These are phyloP conservation scores for Erannis defoliaria DNA, from an alignment of 2,888 invertebrate species.

Conservation along the genomic window DNA sequence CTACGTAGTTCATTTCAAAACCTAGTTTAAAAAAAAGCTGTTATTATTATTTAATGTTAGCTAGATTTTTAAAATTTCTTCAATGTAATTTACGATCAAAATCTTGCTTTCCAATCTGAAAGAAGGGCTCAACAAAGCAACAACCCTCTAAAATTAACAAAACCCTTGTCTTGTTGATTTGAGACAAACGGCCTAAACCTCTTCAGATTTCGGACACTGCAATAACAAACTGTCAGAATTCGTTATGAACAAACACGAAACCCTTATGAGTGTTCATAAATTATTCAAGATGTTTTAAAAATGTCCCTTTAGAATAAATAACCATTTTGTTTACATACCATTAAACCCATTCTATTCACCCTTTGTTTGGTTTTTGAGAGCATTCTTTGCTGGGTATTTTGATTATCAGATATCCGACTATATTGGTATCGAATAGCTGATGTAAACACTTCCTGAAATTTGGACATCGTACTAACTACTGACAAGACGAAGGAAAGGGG, in stretches of 20 bases:
- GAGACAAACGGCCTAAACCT: no score
- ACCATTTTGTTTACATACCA: slow-evolving; percentile 7
- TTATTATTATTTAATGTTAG: no score
- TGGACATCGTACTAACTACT: background rate
- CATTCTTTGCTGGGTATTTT: background rate
- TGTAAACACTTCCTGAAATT: no score
- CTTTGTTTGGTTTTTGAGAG: slow-evolving; percentile 6
- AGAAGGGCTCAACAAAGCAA: no score
- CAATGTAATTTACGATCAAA: no score
- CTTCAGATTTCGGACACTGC: slow-evolving; percentile 3
- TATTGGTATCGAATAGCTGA: no score
- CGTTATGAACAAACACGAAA: slow-evolving; percentile 53
- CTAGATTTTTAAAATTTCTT: no score
- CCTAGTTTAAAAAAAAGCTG: no score
- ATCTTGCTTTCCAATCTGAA: no score
- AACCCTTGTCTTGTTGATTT: background rate
- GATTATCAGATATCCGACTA: background rate
- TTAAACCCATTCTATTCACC: slow-evolving; percentile 6
- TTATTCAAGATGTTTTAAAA: slow-evolving; percentile 62
- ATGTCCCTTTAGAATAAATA: slow-evolving; percentile 49
- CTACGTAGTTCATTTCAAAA: no score
- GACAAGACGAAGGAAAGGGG: background rate
- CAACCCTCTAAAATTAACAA: background rate
- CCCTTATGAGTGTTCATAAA: slow-evolving; percentile 51
- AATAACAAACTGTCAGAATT: slow-evolving; percentile 38